A percentile compares a stretch with the other conserved stretches of the same genome.
Evolutionary conservation across 2,888 invertebrate species (phyloP).

Genomic region (Petrophora chlorosata): DNA sequence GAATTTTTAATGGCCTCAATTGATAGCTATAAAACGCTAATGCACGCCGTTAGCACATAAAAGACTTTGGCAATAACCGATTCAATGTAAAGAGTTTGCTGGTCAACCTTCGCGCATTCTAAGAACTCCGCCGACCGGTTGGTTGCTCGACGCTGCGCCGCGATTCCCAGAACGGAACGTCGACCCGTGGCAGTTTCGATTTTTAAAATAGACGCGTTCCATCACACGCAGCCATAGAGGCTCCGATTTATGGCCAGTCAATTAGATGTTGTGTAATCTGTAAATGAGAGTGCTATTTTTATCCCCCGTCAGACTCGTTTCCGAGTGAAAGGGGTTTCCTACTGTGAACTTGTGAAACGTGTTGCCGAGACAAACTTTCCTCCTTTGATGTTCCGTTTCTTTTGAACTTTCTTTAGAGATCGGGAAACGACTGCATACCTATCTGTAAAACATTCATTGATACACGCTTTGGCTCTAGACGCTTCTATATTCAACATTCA

Average conservation of each 20-base stretch:
- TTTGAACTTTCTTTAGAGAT: slow-evolving; percentile 16
- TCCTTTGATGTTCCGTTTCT: slow-evolving; percentile 44
- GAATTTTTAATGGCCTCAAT: slow-evolving; percentile 53
- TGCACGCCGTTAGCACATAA: slow-evolving; percentile 44
- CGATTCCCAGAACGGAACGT: slow-evolving; percentile 68
- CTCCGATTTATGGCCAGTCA: slow-evolving; percentile 64
- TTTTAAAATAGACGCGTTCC: slow-evolving; percentile 77
- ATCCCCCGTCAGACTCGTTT: slow-evolving; percentile 54
- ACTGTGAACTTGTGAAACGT: slow-evolving; percentile 58
- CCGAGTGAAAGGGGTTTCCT: slow-evolving; percentile 76
- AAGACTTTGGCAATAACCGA: slow-evolving; percentile 68
- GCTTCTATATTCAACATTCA: no score
- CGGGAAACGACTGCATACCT: neutral
- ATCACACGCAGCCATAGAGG: slow-evolving; percentile 58
- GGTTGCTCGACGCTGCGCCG: slow-evolving; percentile 48
- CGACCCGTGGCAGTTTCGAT: slow-evolving; percentile 65
- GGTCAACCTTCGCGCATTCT: slow-evolving; percentile 73
- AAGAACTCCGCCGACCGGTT: slow-evolving; percentile 68
- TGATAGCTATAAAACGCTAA: slow-evolving; percentile 50
- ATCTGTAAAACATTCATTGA: no score
- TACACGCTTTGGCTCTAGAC: no score
- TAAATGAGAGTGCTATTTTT: slow-evolving; percentile 70
- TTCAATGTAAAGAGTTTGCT: slow-evolving; percentile 65
- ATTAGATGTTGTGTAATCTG: slow-evolving; percentile 70
- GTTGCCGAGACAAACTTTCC: slow-evolving; percentile 55